A percentile compares a stretch with the other conserved stretches of the same genome.
These are phyloP conservation scores for Cryptosula pallasiana DNA, from an alignment of 2,888 invertebrate species.

Conservation along the genomic window DNA sequence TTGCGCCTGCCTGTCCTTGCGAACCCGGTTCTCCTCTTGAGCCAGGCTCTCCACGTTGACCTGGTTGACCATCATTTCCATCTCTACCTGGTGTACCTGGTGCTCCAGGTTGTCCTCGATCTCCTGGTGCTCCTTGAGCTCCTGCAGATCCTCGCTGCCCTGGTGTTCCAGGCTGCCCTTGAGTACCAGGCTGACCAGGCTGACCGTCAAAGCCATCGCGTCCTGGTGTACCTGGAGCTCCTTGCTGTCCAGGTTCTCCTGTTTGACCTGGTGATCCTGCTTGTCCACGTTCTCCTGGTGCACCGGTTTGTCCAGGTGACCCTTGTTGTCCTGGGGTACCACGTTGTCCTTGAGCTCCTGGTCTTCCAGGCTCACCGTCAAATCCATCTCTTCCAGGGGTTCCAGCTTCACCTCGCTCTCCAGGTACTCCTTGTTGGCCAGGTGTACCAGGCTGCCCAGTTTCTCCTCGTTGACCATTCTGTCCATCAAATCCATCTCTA, in stretches of 20 bases:
- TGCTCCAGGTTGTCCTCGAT: neutral
- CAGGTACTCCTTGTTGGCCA: constrained; percentile 26
- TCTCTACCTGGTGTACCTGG: constrained; percentile 13
- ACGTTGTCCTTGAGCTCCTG: constrained; percentile 21
- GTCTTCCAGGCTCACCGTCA: constrained; percentile 1
- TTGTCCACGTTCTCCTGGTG: constrained; percentile 27
- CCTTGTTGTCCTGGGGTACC: constrained; percentile 26
- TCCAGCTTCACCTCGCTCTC: constrained; percentile 25
- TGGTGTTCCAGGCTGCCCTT: constrained; percentile 11
- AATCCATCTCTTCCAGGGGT: constrained; percentile 24
- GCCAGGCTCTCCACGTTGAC: constrained; percentile 14
- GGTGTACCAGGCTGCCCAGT: neutral
- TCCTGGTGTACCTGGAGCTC: constrained; percentile 38
- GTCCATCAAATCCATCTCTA: neutral
- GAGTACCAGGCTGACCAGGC: constrained; percentile 18
- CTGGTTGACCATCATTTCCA: constrained; percentile 11
- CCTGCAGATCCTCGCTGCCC: constrained; percentile 2
- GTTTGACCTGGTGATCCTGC: constrained; percentile 36
- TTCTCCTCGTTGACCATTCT: constrained; percentile 9
- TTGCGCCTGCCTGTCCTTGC: neutral
- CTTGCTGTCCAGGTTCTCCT: neutral
- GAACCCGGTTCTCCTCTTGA: neutral
- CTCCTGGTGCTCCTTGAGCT: constrained; percentile 14
- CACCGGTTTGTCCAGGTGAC: constrained; percentile 22
- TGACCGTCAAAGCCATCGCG: constrained; percentile 15